These are phyloP conservation scores for Apamea crenata DNA, from an alignment of 2,888 invertebrate genomes.

Conservation along the genomic window DNA sequence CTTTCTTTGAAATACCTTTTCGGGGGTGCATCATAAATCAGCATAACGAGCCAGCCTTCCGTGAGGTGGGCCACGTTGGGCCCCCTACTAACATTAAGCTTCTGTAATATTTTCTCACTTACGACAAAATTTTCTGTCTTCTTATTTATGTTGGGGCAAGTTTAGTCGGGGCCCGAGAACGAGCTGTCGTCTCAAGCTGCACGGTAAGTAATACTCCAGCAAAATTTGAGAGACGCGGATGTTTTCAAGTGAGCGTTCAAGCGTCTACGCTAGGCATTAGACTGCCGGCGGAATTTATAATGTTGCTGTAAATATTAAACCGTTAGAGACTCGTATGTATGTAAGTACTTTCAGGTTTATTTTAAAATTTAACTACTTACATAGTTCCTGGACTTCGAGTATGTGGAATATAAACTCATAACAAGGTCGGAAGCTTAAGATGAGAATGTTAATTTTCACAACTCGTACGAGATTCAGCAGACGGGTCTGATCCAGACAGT, in stretches of 20 bases:
- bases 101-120: slow-evolving; percentile 89
- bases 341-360: not conserved
- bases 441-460: not conserved
- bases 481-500: not conserved
- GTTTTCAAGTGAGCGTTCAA: slow-evolving; percentile 60
- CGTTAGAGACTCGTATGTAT: slow-evolving; percentile 19
- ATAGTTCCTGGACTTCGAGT: not conserved
- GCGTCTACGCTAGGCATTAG: slow-evolving; percentile 54
- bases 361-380: not conserved
- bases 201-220: slow-evolving; percentile 72
- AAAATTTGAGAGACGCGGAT: slow-evolving; percentile 67
- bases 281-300: slow-evolving; percentile 53
- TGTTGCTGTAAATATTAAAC: slow-evolving; percentile 49
- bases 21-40: slow-evolving; percentile 87
- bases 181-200: slow-evolving; percentile 82
- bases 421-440: not conserved
- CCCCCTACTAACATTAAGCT: slow-evolving; percentile 87
- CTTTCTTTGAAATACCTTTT: slow-evolving; percentile 82
- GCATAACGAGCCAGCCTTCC: slow-evolving; percentile 88
- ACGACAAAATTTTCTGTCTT: slow-evolving; percentile 88
- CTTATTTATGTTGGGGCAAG: slow-evolving; percentile 84
- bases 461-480: not conserved
- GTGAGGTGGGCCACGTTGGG: slow-evolving; percentile 77
- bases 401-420: not conserved
- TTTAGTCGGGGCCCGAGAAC: slow-evolving; percentile 72